These are phyloP conservation scores for Peromyscus leucopus DNA, from an alignment of 2,113 vertebrate species.

Conservation along the genomic window DNA sequence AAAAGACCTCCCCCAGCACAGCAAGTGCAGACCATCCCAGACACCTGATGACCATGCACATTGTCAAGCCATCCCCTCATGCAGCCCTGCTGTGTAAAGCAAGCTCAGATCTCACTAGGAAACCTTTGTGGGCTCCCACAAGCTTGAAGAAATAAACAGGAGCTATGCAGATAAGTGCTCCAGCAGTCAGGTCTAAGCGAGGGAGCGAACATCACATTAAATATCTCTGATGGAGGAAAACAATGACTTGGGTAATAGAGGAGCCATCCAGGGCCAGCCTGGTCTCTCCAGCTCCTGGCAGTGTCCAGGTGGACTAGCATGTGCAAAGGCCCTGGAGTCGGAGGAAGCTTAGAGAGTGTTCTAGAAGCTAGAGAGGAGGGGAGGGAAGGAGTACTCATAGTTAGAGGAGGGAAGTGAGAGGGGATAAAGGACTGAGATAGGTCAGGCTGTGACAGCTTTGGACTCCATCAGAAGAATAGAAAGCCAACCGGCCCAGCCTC, in stretches of 20 bases:
- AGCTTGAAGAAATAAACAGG: constrained; percentile 28
- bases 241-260: background rate
- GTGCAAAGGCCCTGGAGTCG: constrained; percentile 26
- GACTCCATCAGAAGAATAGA: background rate
- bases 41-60: too few species aligned
- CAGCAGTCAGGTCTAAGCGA: background rate
- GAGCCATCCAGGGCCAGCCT: background rate
- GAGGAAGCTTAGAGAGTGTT: background rate
- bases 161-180: background rate
- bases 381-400: background rate
- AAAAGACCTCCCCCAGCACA: too few species aligned
- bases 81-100: too few species aligned
- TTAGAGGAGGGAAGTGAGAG: background rate
- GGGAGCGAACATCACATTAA: background rate
- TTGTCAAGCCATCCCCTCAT: too few species aligned
- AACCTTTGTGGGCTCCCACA: too few species aligned
- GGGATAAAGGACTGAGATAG: background rate
- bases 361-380: background rate
- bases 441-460: background rate
- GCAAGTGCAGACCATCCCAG: too few species aligned
- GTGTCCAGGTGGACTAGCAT: background rate
- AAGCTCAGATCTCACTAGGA: too few species aligned
- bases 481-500: background rate
- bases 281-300: too few species aligned
- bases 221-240: background rate